These are phyloP conservation scores for Syngnathus typhle DNA, from an alignment of 2,113 vertebrate species.

Conservation along the genomic window DNA sequence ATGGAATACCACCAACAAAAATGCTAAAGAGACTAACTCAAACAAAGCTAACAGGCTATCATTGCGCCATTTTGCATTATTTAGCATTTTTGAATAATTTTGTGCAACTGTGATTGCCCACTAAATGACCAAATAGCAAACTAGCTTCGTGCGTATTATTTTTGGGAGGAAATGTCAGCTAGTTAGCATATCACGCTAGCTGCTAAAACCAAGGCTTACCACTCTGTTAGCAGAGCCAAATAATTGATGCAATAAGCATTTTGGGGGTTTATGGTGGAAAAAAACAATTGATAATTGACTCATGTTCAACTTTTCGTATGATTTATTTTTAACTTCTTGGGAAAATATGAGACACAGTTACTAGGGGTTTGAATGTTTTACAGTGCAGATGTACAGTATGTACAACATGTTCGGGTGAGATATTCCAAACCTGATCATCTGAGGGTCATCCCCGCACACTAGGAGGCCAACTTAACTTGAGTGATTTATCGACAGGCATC, in stretches of 20 bases:
- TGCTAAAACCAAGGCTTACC: too few relatives aligned
- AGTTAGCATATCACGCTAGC: too few relatives aligned
- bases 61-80: too few relatives aligned
- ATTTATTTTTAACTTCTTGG: background rate
- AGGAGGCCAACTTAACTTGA: slow-evolving; percentile 21
- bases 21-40: too few relatives aligned
- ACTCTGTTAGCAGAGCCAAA: too few relatives aligned
- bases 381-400: slow-evolving; percentile 42
- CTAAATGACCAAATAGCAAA: too few relatives aligned
- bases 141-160: too few relatives aligned
- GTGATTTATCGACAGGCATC: slow-evolving; percentile 38
- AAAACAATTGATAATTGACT: background rate
- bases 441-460: slow-evolving; percentile 34
- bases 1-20: too few relatives aligned
- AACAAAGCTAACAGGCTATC: too few relatives aligned
- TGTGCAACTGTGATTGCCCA: too few relatives aligned
- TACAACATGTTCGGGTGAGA: slow-evolving; percentile 38
- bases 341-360: slow-evolving; percentile 18
- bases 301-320: background rate
- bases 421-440: slow-evolving; percentile 29
- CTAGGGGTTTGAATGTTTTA: slow-evolving; percentile 29
- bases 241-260: background rate
- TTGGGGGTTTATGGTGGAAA: background rate
- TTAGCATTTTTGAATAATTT: too few relatives aligned
- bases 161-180: too few relatives aligned